Conservation (phyloP, 2,888 invertebrate species). For the Villa cingulata region DNA sequence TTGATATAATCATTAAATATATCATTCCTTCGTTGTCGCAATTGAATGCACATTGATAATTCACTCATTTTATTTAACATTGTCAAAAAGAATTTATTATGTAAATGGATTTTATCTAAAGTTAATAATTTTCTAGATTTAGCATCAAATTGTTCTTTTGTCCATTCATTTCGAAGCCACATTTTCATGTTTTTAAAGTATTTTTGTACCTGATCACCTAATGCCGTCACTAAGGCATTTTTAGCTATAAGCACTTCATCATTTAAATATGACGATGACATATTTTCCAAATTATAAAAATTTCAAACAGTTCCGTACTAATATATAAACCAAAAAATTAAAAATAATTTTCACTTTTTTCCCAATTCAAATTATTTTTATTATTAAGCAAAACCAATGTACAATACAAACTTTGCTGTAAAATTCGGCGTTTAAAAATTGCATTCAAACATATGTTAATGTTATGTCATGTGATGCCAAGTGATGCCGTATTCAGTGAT, state of each 20-base stretch:
- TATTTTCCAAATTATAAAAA: too few relatives aligned
- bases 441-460: too few relatives aligned
- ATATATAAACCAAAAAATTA: too few relatives aligned
- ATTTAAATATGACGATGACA: slow-evolving; percentile 18
- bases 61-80: slow-evolving; percentile 57
- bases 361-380: too few relatives aligned
- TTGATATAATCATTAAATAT: too few relatives aligned
- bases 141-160: slow-evolving; percentile 71
- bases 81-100: slow-evolving; percentile 72
- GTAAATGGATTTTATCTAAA: slow-evolving; percentile 61
- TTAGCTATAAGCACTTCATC: slow-evolving; percentile 27
- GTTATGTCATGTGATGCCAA: too few relatives aligned
- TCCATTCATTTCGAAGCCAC: slow-evolving; percentile 61
- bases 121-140: slow-evolving; percentile 62
- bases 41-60: slow-evolving; percentile 17
- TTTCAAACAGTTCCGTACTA: too few relatives aligned
- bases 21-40: slow-evolving; percentile 14
- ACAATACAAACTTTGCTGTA: too few relatives aligned
- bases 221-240: slow-evolving; percentile 28
- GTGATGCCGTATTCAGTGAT: too few relatives aligned
- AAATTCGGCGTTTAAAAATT: too few relatives aligned
- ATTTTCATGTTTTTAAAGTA: slow-evolving; percentile 61
- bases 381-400: too few relatives aligned
- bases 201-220: slow-evolving; percentile 54
- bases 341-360: too few relatives aligned